Base-by-base conservation (phyloP, 2,113 vertebrate species). In the Plectropomus leopardus region DNA sequence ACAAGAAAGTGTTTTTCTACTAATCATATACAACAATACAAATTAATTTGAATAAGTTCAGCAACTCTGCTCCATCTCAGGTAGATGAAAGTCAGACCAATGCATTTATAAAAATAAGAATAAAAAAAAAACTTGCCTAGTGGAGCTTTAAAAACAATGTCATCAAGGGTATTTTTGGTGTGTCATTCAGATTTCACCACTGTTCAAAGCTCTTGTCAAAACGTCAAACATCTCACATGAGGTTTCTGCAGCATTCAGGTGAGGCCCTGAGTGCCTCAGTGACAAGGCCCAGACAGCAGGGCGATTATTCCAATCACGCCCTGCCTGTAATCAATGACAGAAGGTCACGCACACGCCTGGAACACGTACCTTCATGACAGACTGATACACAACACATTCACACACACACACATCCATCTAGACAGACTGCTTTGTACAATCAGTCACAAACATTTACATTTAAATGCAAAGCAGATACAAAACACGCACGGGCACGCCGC, bases 271-370 rank as follows among this genome's bases (percentile, higher is more conserved):
- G 44, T 48, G 61, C 67, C 69, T 70, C 34, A 2, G 61, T 30
- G 57, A 79, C 72, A 45, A 66, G n/a, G 42, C 51, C 57, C 72
- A 53, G 78, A 85, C 73, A 66, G 60, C 54, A 36, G 32, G 65
- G 42, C 32, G 67, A 86, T 89, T 89, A 91, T 90, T 94, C 90
- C 76, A 73, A 88, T 88, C 86, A 92, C 74, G 28, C 21, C 51
- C 64, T 36, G 72, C 55, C 63, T 75, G 53, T 89, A 82, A 94
- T 92, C 90, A 86, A 90, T 90, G 86, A 83, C 72, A 82, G 85
- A 91, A 91, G 91, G 91, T 93, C 90, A 89, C 64, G 64, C 59
- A 78, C 60, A 67, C 11, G 10, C 32, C 78, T 73, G 42, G 60
- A 59, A 51, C 59, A 48, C 23, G 3, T 67, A 76, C 76, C 65